Base-by-base conservation (phyloP, 1,140 invertebrate genomes). In the Rhagoletis pomonella region DNA sequence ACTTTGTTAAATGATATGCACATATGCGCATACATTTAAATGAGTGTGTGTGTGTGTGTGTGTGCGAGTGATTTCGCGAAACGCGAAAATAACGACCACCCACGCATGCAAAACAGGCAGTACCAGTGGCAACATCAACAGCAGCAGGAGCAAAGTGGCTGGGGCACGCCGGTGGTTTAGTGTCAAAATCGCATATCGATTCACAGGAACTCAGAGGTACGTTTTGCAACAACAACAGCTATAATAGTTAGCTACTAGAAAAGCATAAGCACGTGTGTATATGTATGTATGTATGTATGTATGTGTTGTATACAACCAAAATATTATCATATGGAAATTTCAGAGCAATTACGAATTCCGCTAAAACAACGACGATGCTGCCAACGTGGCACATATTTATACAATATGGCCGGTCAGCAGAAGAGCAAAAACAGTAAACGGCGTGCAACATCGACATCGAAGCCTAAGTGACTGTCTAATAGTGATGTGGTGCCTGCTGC, bases 271-370 rank as follows among this genome's bases (percentile, higher is more conserved):
- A 55, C 10, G 50, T 55, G 10, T 55, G 50, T 9, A 55, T 55
- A 58, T 58, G 47, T 58, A 12, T 17, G 14, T 55, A 58, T 58
- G 47, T 58, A 12, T 17, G 14, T 85, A 10, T 17, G 55, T 12
- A 12, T 60, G 6, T 14, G 59, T 7, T 69, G 29, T 14, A 12
- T 73, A 29, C 55, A 65, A 55, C 17, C 3, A 86, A 86, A 86
- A 86, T 86, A 86, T 86, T 86, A 86, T 86, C 86, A 86, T 86
- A 86, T 86, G 86, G 86, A 86, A 65, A 86, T 86, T 86, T 86
- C 19, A 55, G 64, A 86, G 86, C 86, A 69, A 86, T 86, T 86
- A 86, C 86, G 86, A 69, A 86, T 86, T 65, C 62, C 64, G 60
- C 47, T 69, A 86, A 86, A 86, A 86, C 58, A 65, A 81, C 47